Percentiles rank a stretch among this genome's conserved stretches.
Evolutionary conservation across 2,888 invertebrate genomes (phyloP).

Genomic region (Zaprionus bogoriensis): DNA sequence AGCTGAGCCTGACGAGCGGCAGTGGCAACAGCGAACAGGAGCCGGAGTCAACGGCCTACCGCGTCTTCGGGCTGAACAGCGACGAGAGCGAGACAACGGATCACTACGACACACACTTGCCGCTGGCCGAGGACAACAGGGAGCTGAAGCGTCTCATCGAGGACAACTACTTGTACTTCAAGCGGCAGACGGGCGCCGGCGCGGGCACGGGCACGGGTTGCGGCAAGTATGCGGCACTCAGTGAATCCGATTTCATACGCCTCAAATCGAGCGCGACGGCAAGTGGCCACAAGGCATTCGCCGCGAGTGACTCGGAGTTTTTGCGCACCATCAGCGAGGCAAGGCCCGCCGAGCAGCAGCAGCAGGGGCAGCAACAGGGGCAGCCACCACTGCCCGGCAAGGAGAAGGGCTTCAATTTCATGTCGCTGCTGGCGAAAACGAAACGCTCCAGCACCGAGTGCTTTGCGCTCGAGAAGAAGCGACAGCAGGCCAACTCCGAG

Average conservation of each 20-base stretch:
- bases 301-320: conserved; percentile 82
- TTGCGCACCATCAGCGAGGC: conserved; percentile 71
- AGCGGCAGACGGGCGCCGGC: conserved; percentile 71
- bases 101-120: conserved; percentile 77
- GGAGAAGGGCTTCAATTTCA: conserved; percentile 80
- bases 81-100: conserved; percentile 80
- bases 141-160: conserved; percentile 83
- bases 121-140: conserved; percentile 82
- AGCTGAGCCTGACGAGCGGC: conserved; percentile 66
- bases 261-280: conserved; percentile 72
- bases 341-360: conserved; percentile 47
- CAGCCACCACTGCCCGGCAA: conserved; percentile 57
- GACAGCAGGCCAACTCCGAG: conserved; percentile 80
- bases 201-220: conserved; percentile 51
- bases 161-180: conserved; percentile 82
- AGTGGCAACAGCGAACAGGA: conserved; percentile 71
- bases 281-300: conserved; percentile 75
- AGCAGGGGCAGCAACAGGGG: neutral
- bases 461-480: conserved; percentile 79
- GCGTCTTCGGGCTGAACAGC: conserved; percentile 71
- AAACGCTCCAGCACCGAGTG: conserved; percentile 81
- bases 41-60: conserved; percentile 65
- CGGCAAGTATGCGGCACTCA: conserved; percentile 79
- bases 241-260: conserved; percentile 82
- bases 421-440: conserved; percentile 80